Conservation (phyloP, 2,113 vertebrate genomes). For the Gallinago jamesoni region DNA sequence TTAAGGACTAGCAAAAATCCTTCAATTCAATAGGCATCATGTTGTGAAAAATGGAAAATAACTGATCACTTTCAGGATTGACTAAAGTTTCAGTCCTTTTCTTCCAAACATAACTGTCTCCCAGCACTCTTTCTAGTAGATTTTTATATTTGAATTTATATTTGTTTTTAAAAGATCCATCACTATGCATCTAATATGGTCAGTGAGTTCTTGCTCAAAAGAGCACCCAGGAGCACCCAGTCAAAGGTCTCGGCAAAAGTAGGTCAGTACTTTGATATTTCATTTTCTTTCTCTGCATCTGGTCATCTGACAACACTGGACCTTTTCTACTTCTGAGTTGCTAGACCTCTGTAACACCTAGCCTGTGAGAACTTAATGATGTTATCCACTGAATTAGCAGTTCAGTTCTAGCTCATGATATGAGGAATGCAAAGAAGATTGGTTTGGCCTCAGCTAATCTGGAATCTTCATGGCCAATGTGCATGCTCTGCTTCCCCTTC, state of each 20-base stretch:
- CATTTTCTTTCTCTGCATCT: background rate
- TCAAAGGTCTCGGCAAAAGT: background rate
- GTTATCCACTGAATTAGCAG: background rate
- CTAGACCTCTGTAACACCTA: background rate
- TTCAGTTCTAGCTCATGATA: background rate
- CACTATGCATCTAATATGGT: fast-evolving
- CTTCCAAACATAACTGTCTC: background rate
- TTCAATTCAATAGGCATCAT: fast-evolving
- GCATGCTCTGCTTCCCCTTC: background rate
- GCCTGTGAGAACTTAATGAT: background rate
- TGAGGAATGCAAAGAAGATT: background rate
- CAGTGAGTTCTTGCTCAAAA: background rate
- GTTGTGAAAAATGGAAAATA: background rate
- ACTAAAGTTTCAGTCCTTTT: background rate
- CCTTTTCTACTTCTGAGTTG: background rate
- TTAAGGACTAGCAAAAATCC: background rate
- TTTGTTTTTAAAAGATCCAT: background rate
- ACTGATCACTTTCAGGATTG: background rate
- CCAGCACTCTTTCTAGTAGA: background rate
- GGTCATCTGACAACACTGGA: background rate
- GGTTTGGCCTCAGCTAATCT: background rate
- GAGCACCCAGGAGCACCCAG: background rate
- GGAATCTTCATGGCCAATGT: background rate
- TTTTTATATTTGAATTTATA: background rate
- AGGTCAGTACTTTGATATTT: background rate